Conservation (phyloP, 2,888 invertebrate genomes). For the Tolmerus cingulatus region DNA sequence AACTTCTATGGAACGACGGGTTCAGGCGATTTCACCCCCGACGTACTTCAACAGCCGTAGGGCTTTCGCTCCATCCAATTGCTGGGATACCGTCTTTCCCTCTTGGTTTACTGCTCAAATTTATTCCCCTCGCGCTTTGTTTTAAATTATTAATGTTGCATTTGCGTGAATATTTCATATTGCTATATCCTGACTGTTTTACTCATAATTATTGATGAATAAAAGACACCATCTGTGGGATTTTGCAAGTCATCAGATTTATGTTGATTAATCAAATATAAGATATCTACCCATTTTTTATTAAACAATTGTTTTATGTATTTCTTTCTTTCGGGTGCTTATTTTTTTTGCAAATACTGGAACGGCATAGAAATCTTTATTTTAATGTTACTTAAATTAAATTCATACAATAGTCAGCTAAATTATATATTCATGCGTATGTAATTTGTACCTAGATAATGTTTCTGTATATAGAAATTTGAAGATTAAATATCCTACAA, state of each 20-base stretch:
- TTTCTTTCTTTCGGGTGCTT: neutral
- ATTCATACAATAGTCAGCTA: too few species aligned
- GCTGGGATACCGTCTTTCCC: neutral
- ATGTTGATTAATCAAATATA: neutral
- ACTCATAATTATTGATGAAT: neutral
- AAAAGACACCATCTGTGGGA: neutral
- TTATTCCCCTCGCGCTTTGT: neutral
- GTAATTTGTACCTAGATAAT: too few species aligned
- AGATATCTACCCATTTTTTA: neutral
- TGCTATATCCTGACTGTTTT: neutral
- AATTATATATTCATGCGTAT: too few species aligned
- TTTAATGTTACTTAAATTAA: too few species aligned
- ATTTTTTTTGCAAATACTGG: neutral
- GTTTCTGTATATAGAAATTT: too few species aligned
- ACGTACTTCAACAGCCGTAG: neutral
- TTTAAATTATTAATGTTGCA: neutral
- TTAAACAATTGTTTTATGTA: too few species aligned
- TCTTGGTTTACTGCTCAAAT: neutral
- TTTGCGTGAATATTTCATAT: neutral
- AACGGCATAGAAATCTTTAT: too few species aligned
- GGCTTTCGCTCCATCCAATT: neutral
- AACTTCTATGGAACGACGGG: neutral
- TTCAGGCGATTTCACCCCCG: neutral
- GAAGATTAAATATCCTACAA: too few species aligned
- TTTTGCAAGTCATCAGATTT: neutral